A percentile compares a stretch with the other conserved stretches of the same genome.
Conservation (phyloP, 2,888 invertebrate genomes). For the Aphidius colemani region DNA sequence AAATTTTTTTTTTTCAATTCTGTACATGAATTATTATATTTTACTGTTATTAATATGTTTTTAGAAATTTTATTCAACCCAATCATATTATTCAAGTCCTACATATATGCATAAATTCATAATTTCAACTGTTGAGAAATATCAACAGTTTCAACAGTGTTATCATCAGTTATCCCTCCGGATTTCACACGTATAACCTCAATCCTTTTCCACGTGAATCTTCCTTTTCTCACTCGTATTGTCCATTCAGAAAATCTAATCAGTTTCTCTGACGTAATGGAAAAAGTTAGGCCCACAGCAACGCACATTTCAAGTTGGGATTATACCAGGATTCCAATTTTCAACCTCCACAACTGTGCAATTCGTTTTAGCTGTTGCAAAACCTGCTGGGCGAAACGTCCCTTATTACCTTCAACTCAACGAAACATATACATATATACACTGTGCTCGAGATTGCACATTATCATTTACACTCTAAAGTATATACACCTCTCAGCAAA, state of each 20-base stretch:
- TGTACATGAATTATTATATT: no score
- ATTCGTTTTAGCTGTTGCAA: slow-evolving; percentile 8
- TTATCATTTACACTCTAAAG: slow-evolving; percentile 7
- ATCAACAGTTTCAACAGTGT: no score
- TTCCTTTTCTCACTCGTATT: background rate
- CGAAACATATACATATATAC: background rate
- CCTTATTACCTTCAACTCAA: background rate
- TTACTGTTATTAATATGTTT: no score
- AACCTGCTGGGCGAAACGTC: background rate
- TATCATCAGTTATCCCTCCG: background rate
- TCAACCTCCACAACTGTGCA: slow-evolving; percentile 19
- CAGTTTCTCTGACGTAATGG: slow-evolving; percentile 27
- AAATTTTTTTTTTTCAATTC: no score
- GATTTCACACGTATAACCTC: slow-evolving; percentile 9
- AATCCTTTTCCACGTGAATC: no score
- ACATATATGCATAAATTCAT: no score
- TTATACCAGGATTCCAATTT: slow-evolving; percentile 26
- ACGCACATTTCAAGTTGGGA: slow-evolving; percentile 16
- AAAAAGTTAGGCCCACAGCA: slow-evolving; percentile 25
- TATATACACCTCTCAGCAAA: no score
- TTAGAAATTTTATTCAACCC: no score
- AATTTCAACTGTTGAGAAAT: no score
- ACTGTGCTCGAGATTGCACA: background rate
- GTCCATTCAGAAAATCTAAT: slow-evolving; percentile 24
- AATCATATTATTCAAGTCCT: no score